A percentile compares a stretch with the other conserved stretches of the same genome.
These are phyloP conservation scores for Myzus persicae DNA, from an alignment of 1,140 invertebrate species.

Conservation along the genomic window DNA sequence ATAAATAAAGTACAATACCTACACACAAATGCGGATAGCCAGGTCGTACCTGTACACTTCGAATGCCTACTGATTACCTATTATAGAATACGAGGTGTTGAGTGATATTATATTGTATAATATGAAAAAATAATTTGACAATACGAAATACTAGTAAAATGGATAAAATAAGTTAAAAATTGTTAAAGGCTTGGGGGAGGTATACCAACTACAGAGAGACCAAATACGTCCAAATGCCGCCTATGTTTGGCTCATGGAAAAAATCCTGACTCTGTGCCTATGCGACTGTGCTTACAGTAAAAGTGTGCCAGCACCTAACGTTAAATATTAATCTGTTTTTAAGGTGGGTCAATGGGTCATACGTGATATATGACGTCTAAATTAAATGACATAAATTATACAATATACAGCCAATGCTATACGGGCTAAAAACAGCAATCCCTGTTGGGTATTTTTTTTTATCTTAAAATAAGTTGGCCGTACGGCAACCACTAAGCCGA, in stretches of 20 bases:
- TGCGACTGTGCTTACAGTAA: no score
- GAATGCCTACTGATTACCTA: neutral
- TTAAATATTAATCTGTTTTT: no score
- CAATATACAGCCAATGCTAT: neutral
- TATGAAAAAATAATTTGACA: neutral
- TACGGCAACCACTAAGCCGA: neutral
- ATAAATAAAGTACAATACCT: neutral
- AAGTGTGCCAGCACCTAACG: no score
- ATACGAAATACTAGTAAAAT: neutral
- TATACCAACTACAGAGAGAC: no score
- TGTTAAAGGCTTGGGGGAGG: no score
- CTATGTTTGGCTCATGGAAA: no score
- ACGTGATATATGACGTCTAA: neutral
- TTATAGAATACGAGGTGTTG: neutral
- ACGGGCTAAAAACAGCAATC: neutral
- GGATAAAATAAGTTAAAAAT: neutral
- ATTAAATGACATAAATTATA: neutral
- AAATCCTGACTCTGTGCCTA: no score
- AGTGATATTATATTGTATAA: no score
- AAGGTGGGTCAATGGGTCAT: no score
- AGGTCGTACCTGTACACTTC: neutral
- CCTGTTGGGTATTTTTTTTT: neutral
- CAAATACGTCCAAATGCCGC: no score
- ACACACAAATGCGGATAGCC: neutral
- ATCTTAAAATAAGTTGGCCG: neutral